Base-by-base conservation (phyloP, 2,797 vertebrate species). In the Tangara arthus region DNA sequence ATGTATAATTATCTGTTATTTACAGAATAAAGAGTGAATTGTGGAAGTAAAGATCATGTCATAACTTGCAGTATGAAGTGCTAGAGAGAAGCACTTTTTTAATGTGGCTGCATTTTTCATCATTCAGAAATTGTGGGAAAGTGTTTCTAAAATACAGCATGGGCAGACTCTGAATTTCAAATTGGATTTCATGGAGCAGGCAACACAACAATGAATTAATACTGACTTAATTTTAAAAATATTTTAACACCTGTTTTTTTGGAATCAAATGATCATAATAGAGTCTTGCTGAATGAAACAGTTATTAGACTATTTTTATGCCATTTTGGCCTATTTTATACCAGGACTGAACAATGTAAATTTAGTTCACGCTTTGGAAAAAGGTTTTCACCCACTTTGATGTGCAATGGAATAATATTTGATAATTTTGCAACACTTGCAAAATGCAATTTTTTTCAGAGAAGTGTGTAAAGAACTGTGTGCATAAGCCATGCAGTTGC, bases 1-100 rank as follows among this genome's bases (percentile, higher is more conserved):
- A 79, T 59, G 18, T 77, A 41, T 83, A 94, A 95, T 96, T 95
- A 86, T 56, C 46, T 89, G 34, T 91, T 94, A 71, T 90, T 95
- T 93, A 52, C 53, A 80, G 90, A 95, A 82, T 93, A 79, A 85
- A 89, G 68, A 89, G 20, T 32, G 32, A 93, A 61, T 14, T 80
- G 49, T 78, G 72, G 90, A 96, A 95, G 59, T n/a, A 71, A 35
- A 90, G 53, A 34, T 90, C 75, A 24, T 91, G 88, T 84, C 52
- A n/a, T 92, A 81, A 91, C 82, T 61, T 15, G 72, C 57, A 91
- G 30, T 53, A 53, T 56, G 46, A 93, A 82, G 59, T 11, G 2
- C 52, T 72, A 46, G 64, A 68, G 39, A 89, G 70, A 39, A 95
- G 59, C 47, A 55, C 4, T 63, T 86, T 88, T 86, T 71, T 75